These are phyloP conservation scores for Rhinoderma darwinii DNA, from an alignment of 2,113 vertebrate genomes.

Conservation along the genomic window DNA sequence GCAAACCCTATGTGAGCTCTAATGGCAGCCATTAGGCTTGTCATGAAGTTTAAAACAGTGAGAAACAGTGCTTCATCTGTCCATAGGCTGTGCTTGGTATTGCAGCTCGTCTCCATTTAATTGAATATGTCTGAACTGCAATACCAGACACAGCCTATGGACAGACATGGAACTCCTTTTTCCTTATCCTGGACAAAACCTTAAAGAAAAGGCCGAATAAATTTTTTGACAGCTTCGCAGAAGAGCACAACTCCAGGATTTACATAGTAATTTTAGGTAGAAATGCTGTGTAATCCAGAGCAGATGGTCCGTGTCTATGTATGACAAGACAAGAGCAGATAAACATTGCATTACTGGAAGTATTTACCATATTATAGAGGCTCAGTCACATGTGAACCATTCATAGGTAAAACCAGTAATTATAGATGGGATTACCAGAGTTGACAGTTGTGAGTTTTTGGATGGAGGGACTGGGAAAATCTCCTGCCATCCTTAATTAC, in stretches of 20 bases:
- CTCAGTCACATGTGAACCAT: constrained; percentile 16
- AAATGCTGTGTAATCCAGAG: constrained; percentile 8
- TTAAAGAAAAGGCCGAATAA: neutral
- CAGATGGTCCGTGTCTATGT: constrained; percentile 17
- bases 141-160: neutral
- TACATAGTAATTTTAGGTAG: neutral
- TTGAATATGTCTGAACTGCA: neutral
- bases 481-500: constrained; percentile 46
- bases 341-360: constrained; percentile 31
- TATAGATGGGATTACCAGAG: constrained; percentile 7
- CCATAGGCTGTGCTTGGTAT: too few species aligned
- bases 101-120: neutral
- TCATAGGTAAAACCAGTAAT: neutral
- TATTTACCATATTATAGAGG: neutral
- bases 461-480: constrained; percentile 11
- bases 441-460: constrained; percentile 32
- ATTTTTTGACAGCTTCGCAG: neutral
- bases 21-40: too few species aligned
- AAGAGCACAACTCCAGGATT: neutral
- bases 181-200: neutral
- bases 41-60: neutral
- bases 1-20: too few species aligned
- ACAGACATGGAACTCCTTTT: neutral
- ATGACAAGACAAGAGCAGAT: constrained; percentile 17
- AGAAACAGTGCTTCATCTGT: too few species aligned